Base-by-base conservation (phyloP, 2,113 vertebrate genomes). In the Gasterosteus nipponicus region DNA sequence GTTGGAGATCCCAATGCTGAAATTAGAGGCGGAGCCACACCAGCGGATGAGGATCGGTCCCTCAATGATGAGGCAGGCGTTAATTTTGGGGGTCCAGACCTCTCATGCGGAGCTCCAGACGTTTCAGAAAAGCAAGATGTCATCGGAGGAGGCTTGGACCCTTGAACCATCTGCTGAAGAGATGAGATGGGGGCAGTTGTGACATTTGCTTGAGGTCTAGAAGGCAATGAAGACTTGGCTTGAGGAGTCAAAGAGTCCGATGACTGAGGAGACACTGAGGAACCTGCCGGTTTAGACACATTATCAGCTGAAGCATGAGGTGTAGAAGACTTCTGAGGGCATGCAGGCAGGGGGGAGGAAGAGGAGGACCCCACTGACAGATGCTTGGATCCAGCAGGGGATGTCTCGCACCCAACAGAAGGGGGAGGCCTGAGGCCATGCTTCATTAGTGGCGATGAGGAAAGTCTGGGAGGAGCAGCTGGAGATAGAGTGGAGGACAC, bases 151-250 rank as follows among this genome's bases (percentile, higher is more conserved):
- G 70, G 33, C 68, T 47, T 87, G 33, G 91, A 90, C 57, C 83
- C 83, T 59, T 89, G 86, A 61, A 83, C 63, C 77, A 89, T 81
- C 41, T 85, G 75, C 66, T 88, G 77, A 81, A 87, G 87, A 54
- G 86, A 81, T 56, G 83, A 83, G 26, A 83, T 76, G 39, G 87
- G 74, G 14, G 75, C 67, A 81, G 88, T 10, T 8, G 73, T 73
- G 31, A 58, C 14, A 8, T 75, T 33, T 67, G 67, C 53, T 60
- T 54, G 38, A 51, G 85, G 59, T 54, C 76, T 58, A 73, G 81
- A 77, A 51, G 69, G 22, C 67, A 80, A 47, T 10, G 46, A 15
- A 35, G 71, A 49, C 51, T 78, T 76, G 10, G 16, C 60, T n/a
- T 83, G 87, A 68, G 74, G 78, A 68, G 65, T 29, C 19, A 49